Evolutionary conservation across 2,797 vertebrate species (phyloP).

Genomic region (Pantherophis vulpinus): DNA sequence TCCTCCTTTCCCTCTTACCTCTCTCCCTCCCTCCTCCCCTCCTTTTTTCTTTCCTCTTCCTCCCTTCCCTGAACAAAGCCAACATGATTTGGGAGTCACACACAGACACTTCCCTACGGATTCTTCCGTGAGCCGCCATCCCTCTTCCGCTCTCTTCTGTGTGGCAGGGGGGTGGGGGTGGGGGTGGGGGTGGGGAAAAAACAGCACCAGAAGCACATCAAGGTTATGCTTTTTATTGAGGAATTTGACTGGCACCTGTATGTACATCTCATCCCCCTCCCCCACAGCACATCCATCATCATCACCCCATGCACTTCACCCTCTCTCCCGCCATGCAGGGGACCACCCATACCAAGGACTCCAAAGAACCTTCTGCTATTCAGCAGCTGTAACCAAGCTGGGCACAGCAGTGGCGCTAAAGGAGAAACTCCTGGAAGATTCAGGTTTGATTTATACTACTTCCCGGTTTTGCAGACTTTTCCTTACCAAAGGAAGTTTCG

Average conservation of each 20-base stretch:
- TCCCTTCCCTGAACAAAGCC: background rate
- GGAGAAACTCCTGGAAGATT: background rate
- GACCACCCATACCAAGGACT: background rate
- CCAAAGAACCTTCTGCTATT: background rate
- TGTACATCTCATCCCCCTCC: background rate
- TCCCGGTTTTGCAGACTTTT: background rate
- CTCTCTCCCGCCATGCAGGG: background rate
- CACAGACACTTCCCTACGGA: background rate
- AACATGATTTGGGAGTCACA: background rate
- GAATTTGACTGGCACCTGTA: background rate
- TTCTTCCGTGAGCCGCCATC: background rate
- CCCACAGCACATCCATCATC: background rate
- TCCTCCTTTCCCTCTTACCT: background rate
- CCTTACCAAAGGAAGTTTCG: background rate
- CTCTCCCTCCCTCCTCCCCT: background rate
- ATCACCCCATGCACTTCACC: background rate
- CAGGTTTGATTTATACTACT: background rate
- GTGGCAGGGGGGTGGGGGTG: too few species aligned
- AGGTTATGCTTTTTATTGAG: constrained; percentile 10
- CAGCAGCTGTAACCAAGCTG: background rate
- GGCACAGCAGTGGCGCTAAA: too few species aligned
- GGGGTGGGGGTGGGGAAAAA: background rate
- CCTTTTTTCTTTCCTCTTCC: background rate
- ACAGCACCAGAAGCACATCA: background rate
- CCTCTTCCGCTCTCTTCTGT: background rate